Conservation (phyloP, 2,888 invertebrate species). For the Rotaria socialis region DNA sequence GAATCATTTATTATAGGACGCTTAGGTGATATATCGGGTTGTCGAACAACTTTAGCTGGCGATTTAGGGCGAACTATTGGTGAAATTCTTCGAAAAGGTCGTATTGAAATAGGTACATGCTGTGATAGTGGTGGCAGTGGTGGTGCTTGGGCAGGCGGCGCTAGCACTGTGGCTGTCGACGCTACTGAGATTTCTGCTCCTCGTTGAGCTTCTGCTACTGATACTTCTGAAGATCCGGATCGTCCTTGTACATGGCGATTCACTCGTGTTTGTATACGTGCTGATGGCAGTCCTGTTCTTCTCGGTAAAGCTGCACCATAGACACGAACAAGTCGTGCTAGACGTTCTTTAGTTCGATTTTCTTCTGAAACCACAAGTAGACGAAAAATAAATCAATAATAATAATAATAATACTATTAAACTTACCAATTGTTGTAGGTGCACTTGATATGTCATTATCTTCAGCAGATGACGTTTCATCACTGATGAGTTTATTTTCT, state of each 20-base stretch:
- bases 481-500: not conserved
- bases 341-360: not conserved
- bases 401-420: too few species aligned
- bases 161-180: too few species aligned
- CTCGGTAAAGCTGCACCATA: not conserved
- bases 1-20: not conserved
- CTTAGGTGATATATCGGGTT: not conserved
- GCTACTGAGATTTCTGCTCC: too few species aligned
- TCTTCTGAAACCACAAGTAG: not conserved
- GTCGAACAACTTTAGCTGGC: conserved; percentile 20
- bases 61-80: not conserved
- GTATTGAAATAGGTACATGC: not conserved
- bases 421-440: too few species aligned
- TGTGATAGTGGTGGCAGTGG: not conserved
- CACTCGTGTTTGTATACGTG: not conserved
- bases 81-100: not conserved
- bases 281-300: not conserved
- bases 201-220: too few species aligned
- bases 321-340: not conserved
- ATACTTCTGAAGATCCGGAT: not conserved
- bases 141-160: too few species aligned
- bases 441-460: not conserved
- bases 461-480: not conserved
- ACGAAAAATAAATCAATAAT: not conserved
- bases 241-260: not conserved